phyloP scores from a whole-genome alignment of 2,113 vertebrate species.

The Thunnus maccoyii region DNA sequence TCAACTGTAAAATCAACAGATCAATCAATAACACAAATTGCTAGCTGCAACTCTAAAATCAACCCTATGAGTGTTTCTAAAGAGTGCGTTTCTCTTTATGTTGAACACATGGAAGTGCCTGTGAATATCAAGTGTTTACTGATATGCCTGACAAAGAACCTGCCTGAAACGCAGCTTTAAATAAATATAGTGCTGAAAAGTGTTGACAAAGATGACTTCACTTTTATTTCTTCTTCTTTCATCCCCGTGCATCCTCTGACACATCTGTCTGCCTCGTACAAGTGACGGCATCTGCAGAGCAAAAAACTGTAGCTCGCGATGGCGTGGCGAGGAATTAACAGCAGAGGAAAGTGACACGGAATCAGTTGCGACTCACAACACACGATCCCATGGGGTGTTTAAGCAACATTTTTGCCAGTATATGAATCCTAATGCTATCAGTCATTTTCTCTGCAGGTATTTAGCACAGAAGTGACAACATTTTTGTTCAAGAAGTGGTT shows the following conservation, averaged over 20 bases:
- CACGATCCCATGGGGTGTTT: slow-evolving; percentile 19
- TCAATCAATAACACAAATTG: background rate
- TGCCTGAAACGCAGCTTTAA: background rate
- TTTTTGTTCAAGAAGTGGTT: slow-evolving; percentile 35
- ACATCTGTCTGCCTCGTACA: slow-evolving; percentile 27
- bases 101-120: too few species aligned
- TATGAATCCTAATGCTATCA: slow-evolving; percentile 31
- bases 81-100: too few species aligned
- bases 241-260: slow-evolving; percentile 9
- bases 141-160: background rate
- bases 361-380: slow-evolving; percentile 17
- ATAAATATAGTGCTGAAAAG: background rate
- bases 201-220: background rate
- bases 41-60: too few species aligned
- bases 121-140: too few species aligned
- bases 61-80: too few species aligned
- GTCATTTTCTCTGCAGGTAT: slow-evolving; percentile 16
- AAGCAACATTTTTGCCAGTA: slow-evolving; percentile 2
- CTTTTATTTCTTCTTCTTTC: background rate
- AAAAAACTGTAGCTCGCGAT: background rate
- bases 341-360: slow-evolving; percentile 29
- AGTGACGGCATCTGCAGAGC: background rate
- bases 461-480: slow-evolving; percentile 36
- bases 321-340: background rate
- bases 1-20: background rate